Evolutionary conservation across 2,888 invertebrate genomes (phyloP).

Genomic region (Drosophila fungiperda): DNA sequence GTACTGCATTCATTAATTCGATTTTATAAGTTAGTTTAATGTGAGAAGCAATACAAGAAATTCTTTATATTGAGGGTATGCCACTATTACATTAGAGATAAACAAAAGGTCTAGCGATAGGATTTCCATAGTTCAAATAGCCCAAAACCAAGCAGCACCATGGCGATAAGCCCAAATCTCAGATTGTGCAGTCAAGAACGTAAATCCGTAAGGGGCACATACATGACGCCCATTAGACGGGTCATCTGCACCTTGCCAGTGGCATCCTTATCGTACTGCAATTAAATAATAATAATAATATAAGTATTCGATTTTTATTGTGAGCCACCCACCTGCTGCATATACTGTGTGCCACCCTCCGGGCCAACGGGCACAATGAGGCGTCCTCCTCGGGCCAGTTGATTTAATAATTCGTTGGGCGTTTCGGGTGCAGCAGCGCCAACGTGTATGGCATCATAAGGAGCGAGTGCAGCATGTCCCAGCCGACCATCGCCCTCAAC

Average conservation of each 20-base stretch:
- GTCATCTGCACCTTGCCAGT: conserved; percentile 92
- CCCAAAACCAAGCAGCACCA: conserved; percentile 67
- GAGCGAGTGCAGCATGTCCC: conserved; percentile 91
- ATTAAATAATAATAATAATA: neutral
- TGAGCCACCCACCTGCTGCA: conserved; percentile 88
- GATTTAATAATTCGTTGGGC: conserved; percentile 89
- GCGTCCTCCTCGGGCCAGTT: conserved; percentile 89
- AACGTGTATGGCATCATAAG: conserved; percentile 97
- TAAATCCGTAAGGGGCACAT: conserved; percentile 97
- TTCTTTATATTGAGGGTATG: conserved; percentile 8
- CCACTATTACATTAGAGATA: neutral
- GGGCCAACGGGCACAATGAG: conserved; percentile 96
- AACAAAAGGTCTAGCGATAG: conserved; percentile 30
- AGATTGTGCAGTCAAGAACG: conserved; percentile 82
- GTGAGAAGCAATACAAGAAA: conserved; percentile 27
- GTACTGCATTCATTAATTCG: conserved; percentile 14
- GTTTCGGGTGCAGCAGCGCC: conserved; percentile 94
- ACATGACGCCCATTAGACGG: conserved; percentile 97
- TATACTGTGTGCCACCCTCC: conserved; percentile 93
- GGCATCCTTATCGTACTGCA: conserved; percentile 92
- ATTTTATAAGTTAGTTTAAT: conserved; percentile 7
- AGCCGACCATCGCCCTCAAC: conserved; percentile 95
- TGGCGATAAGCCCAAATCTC: conserved; percentile 59
- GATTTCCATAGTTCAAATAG: conserved; percentile 64
- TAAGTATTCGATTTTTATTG: neutral